Base-by-base conservation (phyloP, 2,888 invertebrate genomes). In the Gnatocerus cornutus region DNA sequence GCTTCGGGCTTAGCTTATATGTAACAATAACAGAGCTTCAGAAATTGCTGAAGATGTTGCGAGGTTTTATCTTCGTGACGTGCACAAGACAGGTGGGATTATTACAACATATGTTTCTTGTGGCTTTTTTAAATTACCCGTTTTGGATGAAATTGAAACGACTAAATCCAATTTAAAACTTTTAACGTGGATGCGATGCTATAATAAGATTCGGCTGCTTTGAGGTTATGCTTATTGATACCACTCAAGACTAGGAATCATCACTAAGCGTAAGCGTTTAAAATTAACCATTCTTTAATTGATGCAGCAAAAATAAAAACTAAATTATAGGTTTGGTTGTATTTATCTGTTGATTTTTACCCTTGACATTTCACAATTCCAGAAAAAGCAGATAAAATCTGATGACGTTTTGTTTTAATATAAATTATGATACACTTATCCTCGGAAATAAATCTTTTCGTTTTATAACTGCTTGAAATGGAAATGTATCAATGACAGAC, bases 21-120 rank as follows among this genome's bases (percentile, higher is more conserved):
- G 56, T 61, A 70, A 70, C 70, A 66, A 70, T 70, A 62, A 62
- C 39, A 69, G 55, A 33, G 59, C 59, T 52, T 52, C 50, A 59
- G 68, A 62, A 68, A 68, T 68, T 68, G 68, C 61, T 61, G 59
- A 68, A 68, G 68, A 68, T 61, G 68, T 68, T 61, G 68, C 53
- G 37, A 41, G 58, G 69, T 59, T 59, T 65, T 65, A 69, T 69
- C 65, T 53, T 37, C 69, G 39, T 65, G 69, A 69, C 61, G 65
- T 65, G 65, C 55, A 37, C 55, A 29, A 53, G 69, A 69, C 69
- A 69, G 69, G 45, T 69, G 69, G 65, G 55, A 62, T 68, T 53
- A 68, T 67, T 56, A 65, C 65, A 56, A 58, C 66, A 67, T 67
- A 59, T 67, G 68, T 53, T 53, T 29, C 30, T 48, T 46, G 52